phyloP scores from a whole-genome alignment of 2,888 invertebrate genomes.

The Catocala fraxini region DNA sequence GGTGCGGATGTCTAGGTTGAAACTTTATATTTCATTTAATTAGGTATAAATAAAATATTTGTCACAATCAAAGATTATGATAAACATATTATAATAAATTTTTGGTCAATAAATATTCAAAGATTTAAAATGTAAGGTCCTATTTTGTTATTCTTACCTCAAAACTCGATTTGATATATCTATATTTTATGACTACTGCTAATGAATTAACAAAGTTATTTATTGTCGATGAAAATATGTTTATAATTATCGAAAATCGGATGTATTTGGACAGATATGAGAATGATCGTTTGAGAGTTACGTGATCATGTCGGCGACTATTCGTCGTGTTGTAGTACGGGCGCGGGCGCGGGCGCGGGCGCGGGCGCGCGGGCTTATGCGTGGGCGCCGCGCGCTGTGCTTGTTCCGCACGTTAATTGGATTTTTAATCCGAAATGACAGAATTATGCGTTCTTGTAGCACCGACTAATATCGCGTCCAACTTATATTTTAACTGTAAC shows the following conservation, averaged over 20 bases:
- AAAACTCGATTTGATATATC: conserved; percentile 18
- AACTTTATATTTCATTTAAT: conserved; percentile 7
- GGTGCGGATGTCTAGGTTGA: too few species aligned
- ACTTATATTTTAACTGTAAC: conserved; percentile 33
- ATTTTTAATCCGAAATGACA: conserved; percentile 64
- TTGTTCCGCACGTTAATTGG: conserved; percentile 57
- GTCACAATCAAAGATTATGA: conserved; percentile 12
- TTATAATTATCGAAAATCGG: conserved; percentile 20
- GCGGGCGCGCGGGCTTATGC: conserved; percentile 20
- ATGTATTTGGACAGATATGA: conserved; percentile 30
- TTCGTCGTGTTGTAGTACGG: conserved; percentile 13
- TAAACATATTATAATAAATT: conserved; percentile 15
- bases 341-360: conserved; percentile 17
- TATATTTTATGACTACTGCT: conserved; percentile 20
- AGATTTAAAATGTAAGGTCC: conserved; percentile 12
- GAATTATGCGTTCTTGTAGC: conserved; percentile 43
- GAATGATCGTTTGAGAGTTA: conserved; percentile 25
- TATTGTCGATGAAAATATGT: conserved; percentile 11
- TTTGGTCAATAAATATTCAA: conserved; percentile 14
- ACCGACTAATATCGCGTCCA: conserved; percentile 29
- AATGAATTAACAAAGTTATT: conserved; percentile 27
- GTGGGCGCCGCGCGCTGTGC: conserved; percentile 49
- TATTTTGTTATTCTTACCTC: conserved; percentile 16
- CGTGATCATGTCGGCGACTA: conserved; percentile 27
- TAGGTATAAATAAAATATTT: conserved; percentile 2